These are phyloP conservation scores for Drosophila jambulina DNA, from an alignment of 1,140 invertebrate species.

Conservation along the genomic window DNA sequence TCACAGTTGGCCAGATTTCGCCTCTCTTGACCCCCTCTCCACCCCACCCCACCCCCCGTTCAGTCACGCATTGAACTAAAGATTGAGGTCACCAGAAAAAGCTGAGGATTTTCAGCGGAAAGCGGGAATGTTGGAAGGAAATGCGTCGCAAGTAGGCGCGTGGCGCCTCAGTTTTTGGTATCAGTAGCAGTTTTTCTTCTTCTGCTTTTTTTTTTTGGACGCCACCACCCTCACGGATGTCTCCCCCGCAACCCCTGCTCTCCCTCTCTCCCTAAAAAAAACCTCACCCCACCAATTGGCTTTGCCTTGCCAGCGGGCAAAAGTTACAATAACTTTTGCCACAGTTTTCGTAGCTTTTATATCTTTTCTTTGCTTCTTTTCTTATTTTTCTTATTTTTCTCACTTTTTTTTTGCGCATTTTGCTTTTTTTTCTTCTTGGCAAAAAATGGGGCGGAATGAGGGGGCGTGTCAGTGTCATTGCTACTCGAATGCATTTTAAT, in stretches of 20 bases:
- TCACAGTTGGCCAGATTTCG: slow-evolving; percentile 38
- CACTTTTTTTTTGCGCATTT: slow-evolving; percentile 20
- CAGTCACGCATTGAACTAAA: slow-evolving; percentile 35
- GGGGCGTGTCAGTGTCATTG: slow-evolving; percentile 69
- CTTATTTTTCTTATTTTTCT: background rate
- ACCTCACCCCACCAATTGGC: slow-evolving; percentile 18
- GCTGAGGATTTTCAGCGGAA: slow-evolving; percentile 13
- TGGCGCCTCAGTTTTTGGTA: slow-evolving; percentile 46
- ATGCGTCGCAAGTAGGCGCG: slow-evolving; percentile 71
- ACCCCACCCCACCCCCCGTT: background rate
- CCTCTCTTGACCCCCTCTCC: background rate
- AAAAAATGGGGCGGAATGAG: background rate
- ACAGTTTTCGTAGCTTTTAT: slow-evolving; percentile 72
- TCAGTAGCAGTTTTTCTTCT: slow-evolving; percentile 15
- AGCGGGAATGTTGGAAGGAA: slow-evolving; percentile 26
- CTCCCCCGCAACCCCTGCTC: no score
- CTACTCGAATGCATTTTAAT: slow-evolving; percentile 78
- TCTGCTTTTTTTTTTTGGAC: background rate
- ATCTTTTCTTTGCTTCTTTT: slow-evolving; percentile 25
- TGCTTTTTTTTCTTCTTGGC: slow-evolving; percentile 20
- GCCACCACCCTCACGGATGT: background rate
- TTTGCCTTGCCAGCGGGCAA: slow-evolving; percentile 61
- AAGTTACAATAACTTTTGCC: slow-evolving; percentile 81
- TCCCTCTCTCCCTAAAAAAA: background rate
- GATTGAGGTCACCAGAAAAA: slow-evolving; percentile 68